These are phyloP conservation scores for Neogobius melanostomus DNA, from an alignment of 2,113 vertebrate genomes.

Conservation along the genomic window DNA sequence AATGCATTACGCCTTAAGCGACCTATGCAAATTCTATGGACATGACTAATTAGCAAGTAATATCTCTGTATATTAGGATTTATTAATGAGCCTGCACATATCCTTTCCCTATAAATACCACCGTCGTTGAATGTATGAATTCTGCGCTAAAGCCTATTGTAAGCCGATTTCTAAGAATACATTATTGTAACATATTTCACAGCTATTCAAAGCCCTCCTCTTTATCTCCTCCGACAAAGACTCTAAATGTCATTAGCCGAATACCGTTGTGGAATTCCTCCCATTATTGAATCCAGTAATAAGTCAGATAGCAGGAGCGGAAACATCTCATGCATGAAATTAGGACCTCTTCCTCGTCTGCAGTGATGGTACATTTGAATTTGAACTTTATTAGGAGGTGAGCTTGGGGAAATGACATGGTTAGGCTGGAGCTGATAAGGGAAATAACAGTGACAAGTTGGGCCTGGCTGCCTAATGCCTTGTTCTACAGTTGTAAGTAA, in stretches of 20 bases:
- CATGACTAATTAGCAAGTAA: background rate
- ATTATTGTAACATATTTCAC: slow-evolving; percentile 24
- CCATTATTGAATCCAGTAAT: slow-evolving; percentile 59
- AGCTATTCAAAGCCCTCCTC: slow-evolving; percentile 22
- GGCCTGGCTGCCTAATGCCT: slow-evolving; percentile 7
- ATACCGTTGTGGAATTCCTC: slow-evolving; percentile 51
- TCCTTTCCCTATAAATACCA: background rate
- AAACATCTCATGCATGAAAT: slow-evolving; percentile 68
- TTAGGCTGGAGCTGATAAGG: slow-evolving; percentile 33
- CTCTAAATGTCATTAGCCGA: slow-evolving; percentile 60
- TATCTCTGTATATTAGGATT: no score
- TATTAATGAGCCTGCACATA: background rate
- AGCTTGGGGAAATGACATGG: slow-evolving; percentile 28
- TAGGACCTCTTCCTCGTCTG: slow-evolving; percentile 34
- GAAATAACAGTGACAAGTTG: slow-evolving; percentile 18
- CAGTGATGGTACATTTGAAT: slow-evolving; percentile 49
- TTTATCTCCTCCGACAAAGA: slow-evolving; percentile 50
- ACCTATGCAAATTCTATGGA: slow-evolving; percentile 1
- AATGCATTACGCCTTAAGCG: background rate
- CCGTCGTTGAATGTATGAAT: background rate
- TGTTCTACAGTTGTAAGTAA: slow-evolving; percentile 8
- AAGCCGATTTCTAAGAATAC: background rate
- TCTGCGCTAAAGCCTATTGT: slow-evolving; percentile 1
- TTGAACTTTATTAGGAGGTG: slow-evolving; percentile 37
- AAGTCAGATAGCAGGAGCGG: slow-evolving; percentile 50